Evolutionary conservation across 2,113 vertebrate species (phyloP).

Genomic region (Callipepla californica): DNA sequence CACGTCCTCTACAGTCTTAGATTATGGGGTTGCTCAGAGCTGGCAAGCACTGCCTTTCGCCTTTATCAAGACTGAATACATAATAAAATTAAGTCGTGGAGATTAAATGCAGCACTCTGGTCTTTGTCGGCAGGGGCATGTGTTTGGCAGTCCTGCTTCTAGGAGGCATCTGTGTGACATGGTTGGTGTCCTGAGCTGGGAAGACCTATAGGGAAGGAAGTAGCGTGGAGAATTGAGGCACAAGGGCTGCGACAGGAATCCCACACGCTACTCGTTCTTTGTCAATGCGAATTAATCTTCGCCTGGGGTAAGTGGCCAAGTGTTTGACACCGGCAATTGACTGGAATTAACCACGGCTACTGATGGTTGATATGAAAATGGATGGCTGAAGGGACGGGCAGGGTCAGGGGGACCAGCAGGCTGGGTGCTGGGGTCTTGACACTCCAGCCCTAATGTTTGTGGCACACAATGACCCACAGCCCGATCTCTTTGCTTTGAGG

Average conservation of each 20-base stretch:
- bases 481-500: too few species aligned
- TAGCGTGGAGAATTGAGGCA: neutral
- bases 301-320: neutral
- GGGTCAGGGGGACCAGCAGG: fast-evolving
- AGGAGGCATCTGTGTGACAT: fast-evolving
- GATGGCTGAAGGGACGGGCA: neutral
- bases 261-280: neutral
- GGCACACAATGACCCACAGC: neutral
- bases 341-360: neutral
- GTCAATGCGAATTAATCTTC: neutral
- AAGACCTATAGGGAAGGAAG: neutral
- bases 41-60: neutral
- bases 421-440: fast-evolving
- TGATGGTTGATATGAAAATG: neutral
- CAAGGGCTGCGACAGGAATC: neutral
- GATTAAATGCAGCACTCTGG: neutral
- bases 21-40: neutral
- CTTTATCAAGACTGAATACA: fast-evolving
- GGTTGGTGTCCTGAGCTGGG: fast-evolving
- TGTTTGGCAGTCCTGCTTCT: neutral
- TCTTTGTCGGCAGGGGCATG: neutral
- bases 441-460: fast-evolving
- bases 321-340: neutral
- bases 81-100: neutral
- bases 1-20: neutral